A percentile compares a stretch with the other conserved stretches of the same genome.
Conservation (phyloP, 1,140 invertebrate genomes). For the Drosophila orosa region DNA sequence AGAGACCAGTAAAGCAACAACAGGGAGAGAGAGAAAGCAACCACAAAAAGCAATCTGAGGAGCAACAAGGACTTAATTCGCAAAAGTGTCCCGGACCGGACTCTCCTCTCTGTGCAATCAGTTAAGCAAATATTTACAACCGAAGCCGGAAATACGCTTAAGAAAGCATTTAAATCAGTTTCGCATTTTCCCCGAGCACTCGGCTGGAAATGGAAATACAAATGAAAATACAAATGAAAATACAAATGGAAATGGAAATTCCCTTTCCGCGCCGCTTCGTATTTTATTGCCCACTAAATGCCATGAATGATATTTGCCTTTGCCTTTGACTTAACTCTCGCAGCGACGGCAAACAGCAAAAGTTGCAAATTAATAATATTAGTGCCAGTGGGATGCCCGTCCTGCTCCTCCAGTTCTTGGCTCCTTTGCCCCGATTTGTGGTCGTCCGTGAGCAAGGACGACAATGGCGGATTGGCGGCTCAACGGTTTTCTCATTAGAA, state of each 20-base stretch:
- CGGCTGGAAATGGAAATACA: constrained; percentile 51
- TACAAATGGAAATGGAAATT: constrained; percentile 17
- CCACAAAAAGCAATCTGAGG: constrained; percentile 39
- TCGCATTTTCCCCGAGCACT: constrained; percentile 58
- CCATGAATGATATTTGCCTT: constrained; percentile 60
- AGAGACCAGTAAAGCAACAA: constrained; percentile 2
- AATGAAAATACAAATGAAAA: constrained; percentile 51
- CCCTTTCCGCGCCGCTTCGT: constrained; percentile 12
- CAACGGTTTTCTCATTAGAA: constrained; percentile 68
- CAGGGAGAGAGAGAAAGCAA: constrained; percentile 18
- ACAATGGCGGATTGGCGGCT: constrained; percentile 42
- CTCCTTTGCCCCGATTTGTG: constrained; percentile 2
- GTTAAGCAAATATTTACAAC: constrained; percentile 44
- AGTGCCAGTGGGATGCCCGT: constrained; percentile 21
- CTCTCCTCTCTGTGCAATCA: constrained; percentile 32
- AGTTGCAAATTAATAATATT: constrained; percentile 73
- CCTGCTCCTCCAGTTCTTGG: neutral
- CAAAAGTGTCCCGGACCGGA: constrained; percentile 24
- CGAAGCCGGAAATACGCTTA: constrained; percentile 56
- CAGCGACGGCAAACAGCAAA: constrained; percentile 13
- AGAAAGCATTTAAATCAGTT: constrained; percentile 76
- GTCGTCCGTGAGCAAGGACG: constrained; percentile 18
- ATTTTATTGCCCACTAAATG: constrained; percentile 76
- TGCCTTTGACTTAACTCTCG: constrained; percentile 34
- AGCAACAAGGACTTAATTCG: constrained; percentile 37